Conservation (phyloP, 2,113 vertebrate genomes). For the Stomatorhinus ivindoensis region DNA sequence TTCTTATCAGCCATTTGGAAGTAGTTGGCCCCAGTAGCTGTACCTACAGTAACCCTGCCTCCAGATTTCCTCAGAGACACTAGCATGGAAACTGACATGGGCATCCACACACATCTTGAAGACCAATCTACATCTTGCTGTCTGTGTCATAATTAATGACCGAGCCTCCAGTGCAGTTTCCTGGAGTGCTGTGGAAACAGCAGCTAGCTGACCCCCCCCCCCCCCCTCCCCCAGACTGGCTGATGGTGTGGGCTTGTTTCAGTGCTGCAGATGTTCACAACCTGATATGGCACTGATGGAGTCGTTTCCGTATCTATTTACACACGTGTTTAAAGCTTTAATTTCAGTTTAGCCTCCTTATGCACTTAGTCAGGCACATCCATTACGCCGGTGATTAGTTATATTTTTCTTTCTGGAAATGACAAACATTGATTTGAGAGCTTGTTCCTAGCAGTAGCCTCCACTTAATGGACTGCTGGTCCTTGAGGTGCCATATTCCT, state of each 20-base stretch:
- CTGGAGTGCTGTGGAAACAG: neutral
- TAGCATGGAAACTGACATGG: neutral
- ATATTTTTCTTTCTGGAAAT: neutral
- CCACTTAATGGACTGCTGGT: constrained; percentile 37
- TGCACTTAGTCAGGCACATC: neutral
- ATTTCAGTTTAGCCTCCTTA: neutral
- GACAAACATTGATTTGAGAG: neutral
- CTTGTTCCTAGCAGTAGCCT: neutral
- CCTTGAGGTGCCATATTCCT: constrained; percentile 35
- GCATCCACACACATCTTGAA: neutral
- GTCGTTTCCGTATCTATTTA: neutral
- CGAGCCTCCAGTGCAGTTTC: neutral
- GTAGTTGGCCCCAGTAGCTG: neutral
- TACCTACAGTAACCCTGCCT: neutral
- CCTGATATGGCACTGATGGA: neutral
- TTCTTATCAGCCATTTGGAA: neutral
- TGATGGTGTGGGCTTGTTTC: neutral
- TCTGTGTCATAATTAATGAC: neutral
- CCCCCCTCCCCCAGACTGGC: neutral
- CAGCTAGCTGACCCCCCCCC: neutral
- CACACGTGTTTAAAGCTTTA: neutral
- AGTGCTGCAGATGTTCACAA: neutral
- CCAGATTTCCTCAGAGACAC: neutral
- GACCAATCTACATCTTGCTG: neutral
- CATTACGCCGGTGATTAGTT: neutral